A percentile compares a stretch with the other conserved stretches of the same genome.
phyloP scores from a whole-genome alignment of 2,113 vertebrate genomes.

The Alligator sinensis region DNA sequence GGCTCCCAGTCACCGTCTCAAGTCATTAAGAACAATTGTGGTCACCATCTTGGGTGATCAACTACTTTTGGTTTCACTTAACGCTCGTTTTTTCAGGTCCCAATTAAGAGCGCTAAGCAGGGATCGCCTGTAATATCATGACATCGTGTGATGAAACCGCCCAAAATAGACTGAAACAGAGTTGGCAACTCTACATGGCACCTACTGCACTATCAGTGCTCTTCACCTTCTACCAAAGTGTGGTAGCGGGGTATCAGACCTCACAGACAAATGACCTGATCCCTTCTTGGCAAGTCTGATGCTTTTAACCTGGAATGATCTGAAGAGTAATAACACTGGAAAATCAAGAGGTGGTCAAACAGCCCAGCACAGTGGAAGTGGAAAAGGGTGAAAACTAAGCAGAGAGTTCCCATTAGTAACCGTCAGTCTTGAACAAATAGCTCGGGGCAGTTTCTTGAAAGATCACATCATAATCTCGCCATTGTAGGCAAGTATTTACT shows the following conservation, averaged over 20 bases:
- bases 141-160: too few relatives aligned
- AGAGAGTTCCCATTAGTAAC: background rate
- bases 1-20: too few relatives aligned
- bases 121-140: too few relatives aligned
- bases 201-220: background rate
- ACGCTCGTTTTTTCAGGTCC: too few relatives aligned
- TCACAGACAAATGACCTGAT: background rate
- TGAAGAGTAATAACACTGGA: background rate
- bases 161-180: too few relatives aligned
- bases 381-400: background rate
- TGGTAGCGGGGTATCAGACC: background rate
- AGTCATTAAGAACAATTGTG: too few relatives aligned
- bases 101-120: too few relatives aligned
- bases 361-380: background rate
- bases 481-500: too few relatives aligned
- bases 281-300: background rate
- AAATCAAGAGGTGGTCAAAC: background rate
- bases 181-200: background rate
- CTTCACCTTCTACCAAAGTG: background rate
- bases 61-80: too few relatives aligned
- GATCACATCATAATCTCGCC: background rate
- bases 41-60: too few relatives aligned
- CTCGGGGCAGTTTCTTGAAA: background rate
- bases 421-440: background rate
- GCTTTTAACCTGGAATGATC: background rate